Evolutionary conservation across 1,140 invertebrate species (phyloP), one percentile per base, ranked within the genome.

Genomic region (Aphidius gifuensis): DNA sequence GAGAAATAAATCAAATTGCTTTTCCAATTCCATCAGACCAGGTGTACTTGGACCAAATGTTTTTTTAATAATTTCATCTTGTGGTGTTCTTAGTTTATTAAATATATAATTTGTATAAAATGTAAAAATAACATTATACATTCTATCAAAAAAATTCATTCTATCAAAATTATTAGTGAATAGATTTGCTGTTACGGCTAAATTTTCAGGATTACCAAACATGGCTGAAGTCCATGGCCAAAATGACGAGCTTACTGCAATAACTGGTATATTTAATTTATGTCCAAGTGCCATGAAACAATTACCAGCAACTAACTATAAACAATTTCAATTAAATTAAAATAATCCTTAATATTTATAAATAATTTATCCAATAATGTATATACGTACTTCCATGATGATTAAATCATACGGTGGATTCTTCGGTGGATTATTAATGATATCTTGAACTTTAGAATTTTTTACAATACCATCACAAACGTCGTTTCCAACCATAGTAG

Each of bases 181-280:
- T 3, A 4, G 1, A 4, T 32, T 32, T 32, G 23, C 1, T 32
- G 23, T 32, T 32, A 4, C 4, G 1, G 23, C 82, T 0, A 85
- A 75, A 16, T 82, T 85, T 39, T 87, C 83, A 0, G 87, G 85
- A 70, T 87, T 87, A 1, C 81, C 85, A 21, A 88, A 74, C 61
- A 84, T 80, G 6, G 83, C 82, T 51, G 86, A 82, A 3, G 84
- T 74, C 86, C 86, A 88, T 1, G 86, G 85, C 23, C 23, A 58
- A 87, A 80, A 3, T 84, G 78, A 5, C 80, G 43, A 82, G 81
- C 2, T 86, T 84, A 53, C 83, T 80, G 0, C 85, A 6, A 88
- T 79, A 5, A 85, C 76, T 0, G 86, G 86, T 6, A 86, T 78
- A 21, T 84, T 81, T 56, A 85, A 83, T 44, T 81, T 74, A 63